Evolutionary conservation across 2,888 invertebrate species (phyloP), one percentile per base, ranked within the genome.

Genomic region (Miltochrista miniata): DNA sequence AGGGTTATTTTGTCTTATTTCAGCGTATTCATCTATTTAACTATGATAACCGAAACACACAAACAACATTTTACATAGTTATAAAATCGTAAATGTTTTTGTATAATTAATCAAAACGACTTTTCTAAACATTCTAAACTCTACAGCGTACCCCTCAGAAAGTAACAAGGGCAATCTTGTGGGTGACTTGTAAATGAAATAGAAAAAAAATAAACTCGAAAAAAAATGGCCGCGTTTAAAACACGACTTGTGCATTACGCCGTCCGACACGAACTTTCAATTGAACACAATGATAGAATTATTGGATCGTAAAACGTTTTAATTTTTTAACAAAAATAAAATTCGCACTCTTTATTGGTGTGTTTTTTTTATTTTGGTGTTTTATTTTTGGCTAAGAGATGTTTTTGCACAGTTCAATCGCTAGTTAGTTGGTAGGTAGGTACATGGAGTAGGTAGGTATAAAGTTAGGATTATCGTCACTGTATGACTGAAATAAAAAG

Each of bases 171-270:
- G 75, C 79, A 85, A 85, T 81, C 77, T 85, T 88, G 87, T 88
- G 88, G 89, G 89, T 89, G 88, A 86, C 81, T 83, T 74, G 61
- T 74, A 80, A 77, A 76, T 74, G 70, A 73, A 78, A 75, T 71
- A 70, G 62, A 70, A 76, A 87, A 24, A 85, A 84, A 85, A 81
- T 60, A 66, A 74, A 68, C 59, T 70, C 65, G 46, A 33, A 64
- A 79, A 43, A 78, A 79, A 79, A 74, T 61, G 56, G 61, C 56
- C 56, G 54, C 71, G 61, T 76, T 76, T 75, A 76, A 80, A 81
- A 90, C 89, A 90, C 70, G 89, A 84, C 81, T 90, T 85, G 78
- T 82, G 80, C 89, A 89, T 90, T 90, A 89, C 68, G 68, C 68
- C 60, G 51, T 56, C 65, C 70, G 68, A 70, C 69, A 64, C 64